Evolutionary conservation across 2,113 vertebrate genomes (phyloP), one percentile per base, ranked within the genome.

Genomic region (Acrocephalus kingi): DNA sequence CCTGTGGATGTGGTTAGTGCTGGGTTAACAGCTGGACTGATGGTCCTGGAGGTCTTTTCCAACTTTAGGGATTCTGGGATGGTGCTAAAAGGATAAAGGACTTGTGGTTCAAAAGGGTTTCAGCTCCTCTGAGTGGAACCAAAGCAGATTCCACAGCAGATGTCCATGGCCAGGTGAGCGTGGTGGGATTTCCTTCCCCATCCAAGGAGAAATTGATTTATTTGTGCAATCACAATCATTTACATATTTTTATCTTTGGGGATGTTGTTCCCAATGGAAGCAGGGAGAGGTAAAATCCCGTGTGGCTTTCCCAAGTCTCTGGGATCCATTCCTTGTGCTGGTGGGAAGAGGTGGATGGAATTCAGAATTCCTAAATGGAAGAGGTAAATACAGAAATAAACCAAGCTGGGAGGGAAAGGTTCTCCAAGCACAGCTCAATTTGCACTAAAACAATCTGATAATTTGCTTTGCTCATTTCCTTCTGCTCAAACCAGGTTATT

Each of bases 191-290:
- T 48, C 55, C 54, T 80, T 7, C 23, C 31, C 84, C 59, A 49
- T 8, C 41, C 84, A 15, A 25, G 54, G 49, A 69, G 24, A 30
- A 66, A 6, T 2, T 3, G n/a, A 21, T 48, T 84, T 61, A 0
- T 5, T 1, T 11, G 13, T 24, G 19, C 58, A 66, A 2, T 49
- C 45, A 33, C 1, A 3, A 33, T 30, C 13, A 78, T 58, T 72
- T 41, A n/a, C 41, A 76, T 66, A 30, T 58, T 30, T 2, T 17
- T 0, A 0, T 15, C 19, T 10, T 1, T 28, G 56, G 54, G 48
- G 55, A 54, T 41, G 16, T 7, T 2, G 3, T 52, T 68, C 37
- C 71, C 48, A 66, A 5, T 0, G 8, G 59, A 39, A 69, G 24
- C 21, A 49, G 51, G 64, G 33, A 90, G 45, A 73, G 33, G 24